phyloP scores from a whole-genome alignment of 2,113 vertebrate genomes.

The Vulpes lagopus region DNA sequence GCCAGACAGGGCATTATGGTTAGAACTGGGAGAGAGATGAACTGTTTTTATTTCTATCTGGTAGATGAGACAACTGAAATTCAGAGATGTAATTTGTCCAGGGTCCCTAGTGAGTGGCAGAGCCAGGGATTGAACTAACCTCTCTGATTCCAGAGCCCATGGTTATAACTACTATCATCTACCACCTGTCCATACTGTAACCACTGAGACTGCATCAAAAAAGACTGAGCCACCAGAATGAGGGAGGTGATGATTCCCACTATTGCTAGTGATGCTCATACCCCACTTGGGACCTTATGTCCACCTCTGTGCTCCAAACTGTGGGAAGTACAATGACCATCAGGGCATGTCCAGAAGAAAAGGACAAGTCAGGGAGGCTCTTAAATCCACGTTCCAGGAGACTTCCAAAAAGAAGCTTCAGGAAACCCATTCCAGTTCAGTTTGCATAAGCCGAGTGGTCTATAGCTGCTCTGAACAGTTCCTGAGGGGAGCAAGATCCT shows the following conservation, averaged over 20 bases:
- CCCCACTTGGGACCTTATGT: background rate
- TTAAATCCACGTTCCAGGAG: background rate
- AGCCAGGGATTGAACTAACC: background rate
- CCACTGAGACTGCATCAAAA: background rate
- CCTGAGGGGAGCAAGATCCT: background rate
- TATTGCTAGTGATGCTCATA: background rate
- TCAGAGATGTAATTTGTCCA: background rate
- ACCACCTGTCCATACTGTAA: background rate
- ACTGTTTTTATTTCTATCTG: background rate
- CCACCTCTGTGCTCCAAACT: background rate
- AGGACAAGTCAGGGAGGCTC: background rate
- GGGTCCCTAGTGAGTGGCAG: background rate
- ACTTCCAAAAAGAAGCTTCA: background rate
- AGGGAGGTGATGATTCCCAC: background rate
- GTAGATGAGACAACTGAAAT: background rate
- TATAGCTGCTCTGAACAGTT: background rate
- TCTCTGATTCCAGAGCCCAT: background rate
- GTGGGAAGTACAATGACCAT: background rate
- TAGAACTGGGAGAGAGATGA: background rate
- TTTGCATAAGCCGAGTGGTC: background rate
- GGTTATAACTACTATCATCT: background rate
- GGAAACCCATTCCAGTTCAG: background rate
- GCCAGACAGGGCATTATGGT: background rate
- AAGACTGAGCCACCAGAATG: background rate
- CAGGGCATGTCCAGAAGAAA: background rate